A percentile compares a stretch with the other conserved stretches of the same genome.
Evolutionary conservation across 2,797 vertebrate species (phyloP).

Genomic region (Manis crassicaudata): DNA sequence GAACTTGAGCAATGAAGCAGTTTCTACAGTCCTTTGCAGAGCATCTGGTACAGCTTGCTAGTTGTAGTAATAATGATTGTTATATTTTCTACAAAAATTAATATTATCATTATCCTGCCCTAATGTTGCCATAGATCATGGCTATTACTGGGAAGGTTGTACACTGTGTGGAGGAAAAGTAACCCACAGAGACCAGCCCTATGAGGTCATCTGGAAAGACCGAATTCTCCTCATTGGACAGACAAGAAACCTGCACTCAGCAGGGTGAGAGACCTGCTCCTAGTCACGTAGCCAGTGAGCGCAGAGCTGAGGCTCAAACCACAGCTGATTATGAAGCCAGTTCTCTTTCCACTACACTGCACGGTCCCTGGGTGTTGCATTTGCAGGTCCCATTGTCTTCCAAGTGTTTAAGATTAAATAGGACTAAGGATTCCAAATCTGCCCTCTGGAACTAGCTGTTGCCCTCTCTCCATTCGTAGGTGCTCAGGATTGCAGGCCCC

Average conservation of each 20-base stretch:
- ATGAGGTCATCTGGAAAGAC: background rate
- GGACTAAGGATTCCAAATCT: background rate
- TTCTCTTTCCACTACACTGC: conserved; percentile 35
- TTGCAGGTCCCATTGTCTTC: background rate
- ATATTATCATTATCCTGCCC: background rate
- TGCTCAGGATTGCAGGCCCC: background rate
- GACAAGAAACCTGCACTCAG: conserved; percentile 22
- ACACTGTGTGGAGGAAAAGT: conserved; percentile 45
- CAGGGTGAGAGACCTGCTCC: conserved; percentile 56
- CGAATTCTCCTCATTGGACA: background rate
- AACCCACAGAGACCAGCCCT: conserved; percentile 20
- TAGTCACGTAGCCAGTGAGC: conserved; percentile 60
- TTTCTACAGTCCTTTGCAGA: background rate
- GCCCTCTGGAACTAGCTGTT: conserved; percentile 5
- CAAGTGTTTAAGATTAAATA: conserved; percentile 58
- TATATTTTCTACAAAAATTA: conserved; percentile 25
- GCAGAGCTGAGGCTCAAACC: background rate
- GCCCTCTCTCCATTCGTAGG: background rate
- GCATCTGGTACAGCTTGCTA: background rate
- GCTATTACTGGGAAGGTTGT: background rate
- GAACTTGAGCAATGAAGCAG: background rate
- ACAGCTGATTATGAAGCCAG: background rate
- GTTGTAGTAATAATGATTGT: background rate
- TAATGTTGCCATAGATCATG: background rate
- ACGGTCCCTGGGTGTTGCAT: background rate